Percentiles rank a stretch among this genome's conserved stretches.
phyloP scores from a whole-genome alignment of 2,888 invertebrate genomes.

The Pyrochroa serraticornis region DNA sequence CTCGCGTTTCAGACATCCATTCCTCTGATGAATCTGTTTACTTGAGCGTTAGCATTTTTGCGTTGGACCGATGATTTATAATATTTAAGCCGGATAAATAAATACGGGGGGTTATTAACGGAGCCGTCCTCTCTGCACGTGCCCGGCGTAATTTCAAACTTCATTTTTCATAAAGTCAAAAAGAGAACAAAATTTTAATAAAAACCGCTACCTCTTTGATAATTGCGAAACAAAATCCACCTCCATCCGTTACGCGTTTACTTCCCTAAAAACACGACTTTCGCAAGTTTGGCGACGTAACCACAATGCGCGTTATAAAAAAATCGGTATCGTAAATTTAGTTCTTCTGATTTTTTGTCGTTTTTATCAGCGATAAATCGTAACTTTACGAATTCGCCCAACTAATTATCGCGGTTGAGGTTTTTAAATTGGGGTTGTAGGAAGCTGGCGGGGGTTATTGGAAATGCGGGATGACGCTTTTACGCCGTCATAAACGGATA shows the following conservation, averaged over 20 bases:
- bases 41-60: not conserved
- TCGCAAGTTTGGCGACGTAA: too few relatives aligned
- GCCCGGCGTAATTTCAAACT: not conserved
- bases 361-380: too few relatives aligned
- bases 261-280: too few relatives aligned
- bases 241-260: not conserved
- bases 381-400: too few relatives aligned
- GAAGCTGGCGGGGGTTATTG: constrained; percentile 2
- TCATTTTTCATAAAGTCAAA: not conserved
- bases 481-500: constrained; percentile 21
- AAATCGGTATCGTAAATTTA: too few relatives aligned
- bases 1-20: too few relatives aligned
- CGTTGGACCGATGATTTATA: constrained; percentile 13
- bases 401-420: too few relatives aligned
- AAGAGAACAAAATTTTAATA: not conserved
- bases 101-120: not conserved
- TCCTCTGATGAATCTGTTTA: too few relatives aligned
- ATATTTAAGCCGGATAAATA: not conserved
- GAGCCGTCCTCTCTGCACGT: not conserved
- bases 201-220: constrained; percentile 4
- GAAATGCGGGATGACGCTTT: constrained; percentile 4
- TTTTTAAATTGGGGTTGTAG: not conserved
- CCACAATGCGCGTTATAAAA: too few relatives aligned
- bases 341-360: too few relatives aligned
- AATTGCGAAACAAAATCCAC: constrained; percentile 10